Evolutionary conservation across 2,113 vertebrate genomes (phyloP), one percentile per base, ranked within the genome.

Genomic region (Psephotus haematonotus): DNA sequence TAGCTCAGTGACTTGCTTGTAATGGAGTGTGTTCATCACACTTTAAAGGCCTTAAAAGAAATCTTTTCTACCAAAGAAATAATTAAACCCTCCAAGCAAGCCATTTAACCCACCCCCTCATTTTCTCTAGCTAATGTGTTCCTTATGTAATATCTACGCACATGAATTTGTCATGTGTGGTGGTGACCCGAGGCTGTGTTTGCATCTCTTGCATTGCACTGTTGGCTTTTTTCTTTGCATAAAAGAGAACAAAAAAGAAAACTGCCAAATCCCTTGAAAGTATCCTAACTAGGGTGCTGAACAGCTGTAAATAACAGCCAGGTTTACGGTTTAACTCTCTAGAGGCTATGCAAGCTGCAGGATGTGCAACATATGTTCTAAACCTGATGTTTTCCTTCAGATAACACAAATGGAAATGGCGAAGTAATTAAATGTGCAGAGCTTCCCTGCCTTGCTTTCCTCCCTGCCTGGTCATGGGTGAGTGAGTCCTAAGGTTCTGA

Each of bases 201-300:
- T 88, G 80, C 44, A 92, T 69, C 69, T 50, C 17, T 89, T n/a
- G 55, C 3, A 0, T 78, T 84, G 65, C 86, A 59, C 1, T 71
- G 33, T 41, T 91, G 84, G 43, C 55, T 96, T 93, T 92, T 92
- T 92, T n/a, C 43, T 72, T 95, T 82, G 49, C 53, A 59, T 75
- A 39, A 88, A 91, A 71, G 74, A 41, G 17, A 81, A 88, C 43
- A 13, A 69, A 77, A 89, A 79, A 79, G 6, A 50, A 63, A 68
- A 31, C 49, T 71, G 24, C 78, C 43, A 62, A 78, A 71, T 90
- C 76, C 72, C 57, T 76, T 91, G 82, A 28, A 76, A 59, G 68
- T 19, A 46, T 28, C 59, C 71, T 75, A 46, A 67, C 35, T 44
- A 50, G 70, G 55, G 23, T 82, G 33, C 90, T 65, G 92, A 71